A percentile compares a stretch with the other conserved stretches of the same genome.
Evolutionary conservation across 2,113 vertebrate species (phyloP).

Genomic region (Montifringilla adamsi): DNA sequence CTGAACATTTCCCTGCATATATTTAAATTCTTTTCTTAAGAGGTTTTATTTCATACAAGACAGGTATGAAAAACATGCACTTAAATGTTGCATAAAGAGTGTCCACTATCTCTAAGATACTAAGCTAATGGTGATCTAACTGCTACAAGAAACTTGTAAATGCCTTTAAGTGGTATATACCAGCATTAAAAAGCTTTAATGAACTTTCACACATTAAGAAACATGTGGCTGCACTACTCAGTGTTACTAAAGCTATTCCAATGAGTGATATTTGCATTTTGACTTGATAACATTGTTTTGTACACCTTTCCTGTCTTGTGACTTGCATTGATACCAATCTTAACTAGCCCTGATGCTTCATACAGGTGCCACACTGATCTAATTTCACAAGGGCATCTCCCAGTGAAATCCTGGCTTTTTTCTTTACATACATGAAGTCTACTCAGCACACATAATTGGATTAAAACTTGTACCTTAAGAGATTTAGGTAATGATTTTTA

Average conservation of each 20-base stretch:
- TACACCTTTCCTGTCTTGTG: not conserved
- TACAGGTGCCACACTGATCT: not conserved
- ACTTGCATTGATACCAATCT: not conserved
- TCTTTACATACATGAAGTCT: not conserved
- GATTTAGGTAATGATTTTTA: not conserved
- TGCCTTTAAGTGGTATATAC: not conserved
- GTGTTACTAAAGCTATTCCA: not conserved
- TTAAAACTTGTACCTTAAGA: not conserved
- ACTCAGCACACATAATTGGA: not conserved
- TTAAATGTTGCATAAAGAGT: not conserved
- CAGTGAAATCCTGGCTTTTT: not conserved
- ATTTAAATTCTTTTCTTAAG: not conserved
- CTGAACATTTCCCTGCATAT: not conserved
- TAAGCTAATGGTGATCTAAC: not conserved
- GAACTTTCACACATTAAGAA: not conserved
- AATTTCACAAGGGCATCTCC: not conserved
- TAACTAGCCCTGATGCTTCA: not conserved
- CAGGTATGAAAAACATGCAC: not conserved
- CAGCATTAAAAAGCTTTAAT: not conserved
- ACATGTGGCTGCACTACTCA: not conserved
- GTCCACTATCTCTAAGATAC: not conserved
- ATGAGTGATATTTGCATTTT: not conserved
- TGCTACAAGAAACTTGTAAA: not conserved
- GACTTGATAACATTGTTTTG: not conserved
- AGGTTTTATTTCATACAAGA: not conserved